A percentile compares a stretch with the other conserved stretches of the same genome.
Conservation (phyloP, 37 sponge, comb jelly and placozoan species). For the Geodia barretti region DNA sequence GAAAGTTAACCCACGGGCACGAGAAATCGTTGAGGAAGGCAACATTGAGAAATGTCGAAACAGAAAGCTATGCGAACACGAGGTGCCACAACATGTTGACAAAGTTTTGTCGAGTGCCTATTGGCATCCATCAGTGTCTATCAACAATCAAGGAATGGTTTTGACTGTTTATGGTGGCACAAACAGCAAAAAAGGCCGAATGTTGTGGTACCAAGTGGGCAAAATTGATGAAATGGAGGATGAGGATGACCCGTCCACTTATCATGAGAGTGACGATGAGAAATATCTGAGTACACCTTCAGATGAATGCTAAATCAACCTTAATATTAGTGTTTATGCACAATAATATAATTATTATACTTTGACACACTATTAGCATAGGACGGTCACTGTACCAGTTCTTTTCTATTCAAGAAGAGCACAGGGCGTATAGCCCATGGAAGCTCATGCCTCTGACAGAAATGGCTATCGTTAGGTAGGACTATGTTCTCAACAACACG, state of each 20-base stretch:
- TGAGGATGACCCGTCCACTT: neutral
- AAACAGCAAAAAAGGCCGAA: neutral
- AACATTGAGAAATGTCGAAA: neutral
- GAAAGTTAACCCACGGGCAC: neutral
- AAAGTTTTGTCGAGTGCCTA: neutral
- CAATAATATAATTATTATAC: neutral
- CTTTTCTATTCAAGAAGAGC: neutral
- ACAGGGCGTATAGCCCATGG: neutral
- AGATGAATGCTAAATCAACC: neutral
- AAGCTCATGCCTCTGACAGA: neutral
- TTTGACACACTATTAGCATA: neutral
- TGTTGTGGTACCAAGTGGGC: neutral
- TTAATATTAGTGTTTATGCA: too few species aligned
- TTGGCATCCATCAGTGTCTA: neutral
- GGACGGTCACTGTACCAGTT: neutral
- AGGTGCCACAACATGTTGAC: neutral
- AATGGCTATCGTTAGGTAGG: neutral
- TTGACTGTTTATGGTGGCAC: neutral
- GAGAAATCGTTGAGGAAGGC: neutral
- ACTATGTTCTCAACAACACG: constrained; percentile 29
- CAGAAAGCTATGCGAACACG: neutral
- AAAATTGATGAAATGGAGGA: neutral
- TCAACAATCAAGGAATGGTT: neutral
- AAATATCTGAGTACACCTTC: neutral
- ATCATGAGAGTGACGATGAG: neutral